Evolutionary conservation across 1,140 invertebrate genomes (phyloP).

Genomic region (Bursaphelenchus mucronatus): DNA sequence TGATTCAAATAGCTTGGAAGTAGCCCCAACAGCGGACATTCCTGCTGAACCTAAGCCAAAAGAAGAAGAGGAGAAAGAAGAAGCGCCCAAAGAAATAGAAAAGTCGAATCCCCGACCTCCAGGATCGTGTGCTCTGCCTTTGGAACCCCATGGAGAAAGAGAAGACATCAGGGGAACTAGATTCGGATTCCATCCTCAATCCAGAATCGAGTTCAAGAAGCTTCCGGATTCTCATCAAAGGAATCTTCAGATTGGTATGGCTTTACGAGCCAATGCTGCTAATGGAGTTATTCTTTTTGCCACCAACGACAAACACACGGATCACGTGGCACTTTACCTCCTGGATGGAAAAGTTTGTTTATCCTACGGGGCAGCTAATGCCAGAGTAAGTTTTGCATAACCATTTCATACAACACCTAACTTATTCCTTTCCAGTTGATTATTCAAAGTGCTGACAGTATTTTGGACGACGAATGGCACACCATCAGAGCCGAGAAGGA

Average conservation of each 20-base stretch:
- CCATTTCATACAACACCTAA: not conserved
- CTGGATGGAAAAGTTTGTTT: slow-evolving; percentile 73
- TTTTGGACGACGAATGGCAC: slow-evolving; percentile 85
- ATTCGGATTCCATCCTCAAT: slow-evolving; percentile 64
- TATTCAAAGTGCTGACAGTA: slow-evolving; percentile 58
- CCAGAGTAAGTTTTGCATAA: slow-evolving; percentile 63
- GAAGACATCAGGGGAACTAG: slow-evolving; percentile 51
- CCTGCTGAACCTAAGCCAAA: slow-evolving; percentile 2
- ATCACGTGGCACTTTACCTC: slow-evolving; percentile 78
- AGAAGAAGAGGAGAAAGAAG: not conserved
- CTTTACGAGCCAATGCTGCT: slow-evolving; percentile 73
- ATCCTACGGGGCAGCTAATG: slow-evolving; percentile 72
- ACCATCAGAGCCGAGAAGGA: slow-evolving; percentile 64
- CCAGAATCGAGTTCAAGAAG: slow-evolving; percentile 70
- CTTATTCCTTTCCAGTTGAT: slow-evolving; percentile 36
- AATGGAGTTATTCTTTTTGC: slow-evolving; percentile 83
- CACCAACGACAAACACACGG: slow-evolving; percentile 68
- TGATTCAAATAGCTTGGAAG: slow-evolving; percentile 6
- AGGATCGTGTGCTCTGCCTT: slow-evolving; percentile 64
- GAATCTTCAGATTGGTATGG: slow-evolving; percentile 70
- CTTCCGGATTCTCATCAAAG: slow-evolving; percentile 52
- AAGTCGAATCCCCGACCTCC: slow-evolving; percentile 39
- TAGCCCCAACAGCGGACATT: slow-evolving; percentile 3
- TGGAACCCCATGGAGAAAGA: slow-evolving; percentile 56
- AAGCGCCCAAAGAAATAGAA: slow-evolving; percentile 3